Conservation (phyloP, 2,797 vertebrate species). For the Cynopterus sphinx region DNA sequence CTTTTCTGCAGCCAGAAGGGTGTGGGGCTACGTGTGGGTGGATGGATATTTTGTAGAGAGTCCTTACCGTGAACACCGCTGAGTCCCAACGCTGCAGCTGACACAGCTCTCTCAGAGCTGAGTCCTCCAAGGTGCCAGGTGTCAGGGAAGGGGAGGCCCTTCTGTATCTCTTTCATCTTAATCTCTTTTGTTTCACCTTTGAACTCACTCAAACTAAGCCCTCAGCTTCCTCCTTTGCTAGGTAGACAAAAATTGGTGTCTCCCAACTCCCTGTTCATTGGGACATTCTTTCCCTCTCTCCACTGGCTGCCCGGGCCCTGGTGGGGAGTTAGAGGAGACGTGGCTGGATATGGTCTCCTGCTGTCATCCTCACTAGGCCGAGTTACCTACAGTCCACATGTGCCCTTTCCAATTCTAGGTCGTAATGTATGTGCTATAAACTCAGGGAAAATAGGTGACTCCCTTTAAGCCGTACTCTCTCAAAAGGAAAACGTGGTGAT, state of each 20-base stretch:
- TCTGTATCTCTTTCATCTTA: not conserved
- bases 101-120: not conserved
- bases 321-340: not conserved
- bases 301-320: not conserved
- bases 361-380: not conserved
- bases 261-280: not conserved
- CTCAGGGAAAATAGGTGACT: not conserved
- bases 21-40: not conserved
- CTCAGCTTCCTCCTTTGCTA: not conserved
- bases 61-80: fast-evolving
- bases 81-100: not conserved
- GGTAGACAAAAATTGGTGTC: not conserved
- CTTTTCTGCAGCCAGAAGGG: not conserved
- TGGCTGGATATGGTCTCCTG: not conserved
- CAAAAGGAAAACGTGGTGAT: not conserved
- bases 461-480: not conserved
- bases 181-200: not conserved
- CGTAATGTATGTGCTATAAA: not conserved
- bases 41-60: not conserved
- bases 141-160: not conserved
- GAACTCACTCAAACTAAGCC: not conserved
- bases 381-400: not conserved
- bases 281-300: not conserved
- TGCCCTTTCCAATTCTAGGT: not conserved
- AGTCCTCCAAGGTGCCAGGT: not conserved